phyloP scores from a whole-genome alignment of 2,113 vertebrate species.

The Ceratotherium simum region DNA sequence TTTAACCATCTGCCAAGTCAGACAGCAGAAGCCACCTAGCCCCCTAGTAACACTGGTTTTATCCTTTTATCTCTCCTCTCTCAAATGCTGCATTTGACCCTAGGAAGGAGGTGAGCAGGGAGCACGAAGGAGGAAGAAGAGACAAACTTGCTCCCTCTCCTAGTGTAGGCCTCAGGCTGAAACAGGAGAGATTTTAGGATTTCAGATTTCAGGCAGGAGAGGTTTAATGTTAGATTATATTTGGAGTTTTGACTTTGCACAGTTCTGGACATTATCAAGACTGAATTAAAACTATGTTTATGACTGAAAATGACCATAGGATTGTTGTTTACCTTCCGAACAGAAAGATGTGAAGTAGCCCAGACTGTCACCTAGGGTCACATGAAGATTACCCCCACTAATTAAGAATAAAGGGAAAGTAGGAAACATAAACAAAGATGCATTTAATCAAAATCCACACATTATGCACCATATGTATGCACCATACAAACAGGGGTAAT shows the following conservation, averaged over 20 bases:
- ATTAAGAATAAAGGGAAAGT: background rate
- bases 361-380: background rate
- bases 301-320: slow-evolving; percentile 13
- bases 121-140: background rate
- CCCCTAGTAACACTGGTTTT: slow-evolving; percentile 3
- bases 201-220: background rate
- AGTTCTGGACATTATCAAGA: background rate
- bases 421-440: background rate
- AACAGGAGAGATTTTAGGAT: background rate
- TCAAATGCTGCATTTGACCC: background rate
- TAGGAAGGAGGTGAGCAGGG: background rate
- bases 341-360: background rate
- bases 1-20: slow-evolving; percentile 56
- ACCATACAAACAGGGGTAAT: background rate
- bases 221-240: background rate
- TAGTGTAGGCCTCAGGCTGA: background rate
- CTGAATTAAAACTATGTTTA: background rate
- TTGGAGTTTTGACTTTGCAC: background rate
- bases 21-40: slow-evolving; percentile 48
- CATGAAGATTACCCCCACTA: background rate
- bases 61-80: background rate
- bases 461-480: background rate
- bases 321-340: background rate
- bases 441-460: background rate
- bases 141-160: background rate